Conservation (phyloP, 2,888 invertebrate species). For the Metellina segmentata region DNA sequence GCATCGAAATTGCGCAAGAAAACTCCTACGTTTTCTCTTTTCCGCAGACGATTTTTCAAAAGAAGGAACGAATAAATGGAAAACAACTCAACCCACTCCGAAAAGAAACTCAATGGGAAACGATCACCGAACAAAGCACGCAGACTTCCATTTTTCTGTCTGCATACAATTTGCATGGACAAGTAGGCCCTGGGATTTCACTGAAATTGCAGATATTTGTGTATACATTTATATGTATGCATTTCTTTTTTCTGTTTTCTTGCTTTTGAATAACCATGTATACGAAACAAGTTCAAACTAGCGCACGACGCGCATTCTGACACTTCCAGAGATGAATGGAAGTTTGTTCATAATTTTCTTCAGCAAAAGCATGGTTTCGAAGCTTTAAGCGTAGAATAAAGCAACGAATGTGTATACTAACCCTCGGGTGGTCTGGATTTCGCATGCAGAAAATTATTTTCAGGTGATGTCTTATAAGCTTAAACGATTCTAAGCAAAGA, state of each 20-base stretch:
- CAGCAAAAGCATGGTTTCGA: conserved; percentile 13
- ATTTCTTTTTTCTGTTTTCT: conserved; percentile 13
- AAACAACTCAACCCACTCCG: conserved; percentile 61
- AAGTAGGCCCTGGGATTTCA: conserved; percentile 56
- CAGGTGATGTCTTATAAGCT: neutral
- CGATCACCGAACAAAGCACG: conserved; percentile 59
- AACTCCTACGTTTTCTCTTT: conserved; percentile 35
- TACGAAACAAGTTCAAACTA: conserved; percentile 39
- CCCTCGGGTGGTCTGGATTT: neutral
- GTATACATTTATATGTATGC: conserved; percentile 17
- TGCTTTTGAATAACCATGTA: conserved; percentile 64
- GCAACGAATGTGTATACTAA: no score
- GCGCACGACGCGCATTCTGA: conserved; percentile 2
- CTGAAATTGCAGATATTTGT: conserved; percentile 59
- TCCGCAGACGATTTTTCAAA: conserved; percentile 58
- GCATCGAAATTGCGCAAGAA: conserved; percentile 37
- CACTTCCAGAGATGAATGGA: conserved; percentile 41
- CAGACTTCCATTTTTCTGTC: conserved; percentile 64
- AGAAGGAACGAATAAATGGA: conserved; percentile 56
- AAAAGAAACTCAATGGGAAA: conserved; percentile 60
- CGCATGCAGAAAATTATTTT: neutral
- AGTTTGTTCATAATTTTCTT: conserved; percentile 18
- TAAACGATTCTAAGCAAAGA: neutral
- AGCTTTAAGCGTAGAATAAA: conserved; percentile 14
- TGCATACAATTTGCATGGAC: conserved; percentile 65